phyloP scores from a whole-genome alignment of 1,140 invertebrate species.

The Drosophila grimshawi region DNA sequence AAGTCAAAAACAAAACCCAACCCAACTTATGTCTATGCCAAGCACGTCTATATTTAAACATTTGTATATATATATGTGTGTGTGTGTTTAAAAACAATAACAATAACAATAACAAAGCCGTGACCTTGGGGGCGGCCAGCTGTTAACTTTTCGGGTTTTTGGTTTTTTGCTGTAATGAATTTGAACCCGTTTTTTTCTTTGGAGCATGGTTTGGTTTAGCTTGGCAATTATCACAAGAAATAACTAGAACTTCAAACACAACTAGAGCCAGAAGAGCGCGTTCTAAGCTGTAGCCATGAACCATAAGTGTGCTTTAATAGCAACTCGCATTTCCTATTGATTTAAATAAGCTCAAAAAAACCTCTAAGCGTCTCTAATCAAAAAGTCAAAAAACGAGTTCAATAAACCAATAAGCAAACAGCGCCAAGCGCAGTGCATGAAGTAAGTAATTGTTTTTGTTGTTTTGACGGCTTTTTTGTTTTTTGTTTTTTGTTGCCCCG shows the following conservation, averaged over 20 bases:
- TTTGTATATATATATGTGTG: background rate
- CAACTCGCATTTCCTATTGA: constrained; percentile 41
- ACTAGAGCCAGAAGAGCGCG: constrained; percentile 17
- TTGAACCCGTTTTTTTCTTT: constrained; percentile 34
- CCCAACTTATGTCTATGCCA: constrained; percentile 36
- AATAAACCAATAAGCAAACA: constrained; percentile 44
- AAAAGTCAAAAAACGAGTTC: constrained; percentile 47
- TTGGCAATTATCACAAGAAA: constrained; percentile 1
- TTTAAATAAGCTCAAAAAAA: constrained; percentile 20
- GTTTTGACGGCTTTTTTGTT: constrained; percentile 8
- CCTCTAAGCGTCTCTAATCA: constrained; percentile 44
- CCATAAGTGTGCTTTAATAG: constrained; percentile 14
- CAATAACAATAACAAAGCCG: constrained; percentile 22
- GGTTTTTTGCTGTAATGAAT: background rate
- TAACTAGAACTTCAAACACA: background rate
- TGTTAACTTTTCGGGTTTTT: constrained; percentile 24
- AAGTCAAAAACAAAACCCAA: constrained; percentile 30
- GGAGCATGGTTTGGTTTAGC: constrained; percentile 29
- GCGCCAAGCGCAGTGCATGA: constrained; percentile 26
- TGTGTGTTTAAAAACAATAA: constrained; percentile 11
- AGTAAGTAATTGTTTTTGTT: constrained; percentile 32
- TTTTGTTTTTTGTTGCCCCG: constrained; percentile 1
- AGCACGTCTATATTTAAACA: constrained; percentile 33
- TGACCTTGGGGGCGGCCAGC: constrained; percentile 38
- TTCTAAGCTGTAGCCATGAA: constrained; percentile 33